Evolutionary conservation across 2,888 invertebrate species (phyloP).

Genomic region (Emesis castigata): DNA sequence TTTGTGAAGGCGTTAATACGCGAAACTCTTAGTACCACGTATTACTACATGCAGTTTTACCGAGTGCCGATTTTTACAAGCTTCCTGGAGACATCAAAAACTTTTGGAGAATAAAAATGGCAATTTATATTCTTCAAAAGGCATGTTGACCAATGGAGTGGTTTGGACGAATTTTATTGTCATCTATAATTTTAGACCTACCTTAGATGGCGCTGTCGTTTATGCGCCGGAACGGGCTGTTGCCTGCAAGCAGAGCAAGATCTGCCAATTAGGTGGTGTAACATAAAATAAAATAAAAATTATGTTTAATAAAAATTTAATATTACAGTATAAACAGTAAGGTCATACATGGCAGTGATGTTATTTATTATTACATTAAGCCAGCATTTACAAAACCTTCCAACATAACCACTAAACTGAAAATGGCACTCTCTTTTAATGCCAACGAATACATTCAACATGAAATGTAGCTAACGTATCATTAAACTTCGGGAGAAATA

Average conservation of each 20-base stretch:
- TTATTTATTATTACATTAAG: constrained; percentile 81
- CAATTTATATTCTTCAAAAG: too few relatives aligned
- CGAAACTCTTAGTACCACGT: too few relatives aligned
- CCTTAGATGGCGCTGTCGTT: too few relatives aligned
- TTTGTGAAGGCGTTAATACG: too few relatives aligned
- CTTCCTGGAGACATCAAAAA: too few relatives aligned
- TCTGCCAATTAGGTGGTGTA: background rate
- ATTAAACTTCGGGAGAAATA: constrained; percentile 80
- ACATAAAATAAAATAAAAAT: constrained; percentile 58
- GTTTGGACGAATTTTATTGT: too few relatives aligned
- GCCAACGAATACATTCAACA: constrained; percentile 78
- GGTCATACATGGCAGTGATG: constrained; percentile 88
- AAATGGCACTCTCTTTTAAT: constrained; percentile 72
- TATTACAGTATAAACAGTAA: constrained; percentile 87
- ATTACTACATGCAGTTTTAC: too few relatives aligned
- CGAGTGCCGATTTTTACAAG: too few relatives aligned
- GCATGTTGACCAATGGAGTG: too few relatives aligned
- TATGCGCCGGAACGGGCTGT: too few relatives aligned
- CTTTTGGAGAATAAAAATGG: too few relatives aligned
- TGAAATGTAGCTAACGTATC: constrained; percentile 80
- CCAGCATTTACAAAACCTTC: constrained; percentile 80
- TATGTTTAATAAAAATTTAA: constrained; percentile 84
- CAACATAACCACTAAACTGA: constrained; percentile 72
- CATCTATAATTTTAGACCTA: too few relatives aligned
- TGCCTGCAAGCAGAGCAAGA: background rate